A percentile compares a stretch with the other conserved stretches of the same genome.
phyloP scores from a whole-genome alignment of 2,888 invertebrate species.

The Agrilus biguttatus region DNA sequence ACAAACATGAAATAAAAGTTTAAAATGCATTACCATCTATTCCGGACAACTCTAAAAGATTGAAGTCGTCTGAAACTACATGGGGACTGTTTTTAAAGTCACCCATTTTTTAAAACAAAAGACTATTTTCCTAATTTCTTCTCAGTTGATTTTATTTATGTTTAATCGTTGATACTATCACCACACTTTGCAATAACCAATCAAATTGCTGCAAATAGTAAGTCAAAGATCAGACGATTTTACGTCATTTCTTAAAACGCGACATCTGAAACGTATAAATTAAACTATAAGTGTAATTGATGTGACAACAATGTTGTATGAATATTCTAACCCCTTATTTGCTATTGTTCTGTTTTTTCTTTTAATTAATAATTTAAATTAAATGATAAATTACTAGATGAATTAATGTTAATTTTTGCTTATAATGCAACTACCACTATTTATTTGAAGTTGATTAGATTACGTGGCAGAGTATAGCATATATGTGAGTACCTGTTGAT shows the following conservation, averaged over 20 bases:
- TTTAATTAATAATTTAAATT: too few relatives aligned
- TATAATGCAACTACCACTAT: too few relatives aligned
- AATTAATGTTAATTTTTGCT: too few relatives aligned
- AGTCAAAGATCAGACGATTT: conserved; percentile 45
- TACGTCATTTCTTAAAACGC: conserved; percentile 28
- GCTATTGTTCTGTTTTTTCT: too few relatives aligned
- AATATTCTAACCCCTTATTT: too few relatives aligned
- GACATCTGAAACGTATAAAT: background rate
- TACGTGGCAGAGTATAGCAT: too few relatives aligned
- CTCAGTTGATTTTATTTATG: conserved; percentile 7
- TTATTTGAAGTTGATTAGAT: too few relatives aligned
- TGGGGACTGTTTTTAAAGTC: conserved; percentile 24
- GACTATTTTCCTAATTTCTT: conserved; percentile 21
- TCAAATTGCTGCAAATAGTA: conserved; percentile 25
- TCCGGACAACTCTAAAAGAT: conserved; percentile 50
- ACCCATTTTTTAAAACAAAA: conserved; percentile 25
- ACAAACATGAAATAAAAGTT: background rate
- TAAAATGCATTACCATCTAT: conserved; percentile 44
- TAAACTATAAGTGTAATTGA: too few relatives aligned
- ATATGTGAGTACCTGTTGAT: too few relatives aligned
- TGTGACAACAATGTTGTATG: too few relatives aligned
- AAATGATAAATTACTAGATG: too few relatives aligned
- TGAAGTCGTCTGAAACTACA: conserved; percentile 39
- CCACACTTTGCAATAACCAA: conserved; percentile 34
- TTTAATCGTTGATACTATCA: conserved; percentile 17